Evolutionary conservation across 2,888 invertebrate genomes (phyloP).

Genomic region (Idaea biselata): DNA sequence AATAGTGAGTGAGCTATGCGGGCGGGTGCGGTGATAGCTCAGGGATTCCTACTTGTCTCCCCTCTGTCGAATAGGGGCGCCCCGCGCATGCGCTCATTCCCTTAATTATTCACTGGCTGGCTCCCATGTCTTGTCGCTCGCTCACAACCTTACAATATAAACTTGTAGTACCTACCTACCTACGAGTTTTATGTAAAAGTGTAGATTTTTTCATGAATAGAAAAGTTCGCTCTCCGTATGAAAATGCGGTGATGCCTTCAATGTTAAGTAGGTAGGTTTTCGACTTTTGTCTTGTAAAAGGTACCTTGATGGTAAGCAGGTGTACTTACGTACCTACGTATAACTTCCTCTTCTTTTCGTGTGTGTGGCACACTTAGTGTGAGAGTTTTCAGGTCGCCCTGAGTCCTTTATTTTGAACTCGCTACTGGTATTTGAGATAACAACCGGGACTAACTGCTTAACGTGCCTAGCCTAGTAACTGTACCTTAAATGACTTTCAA

Average conservation of each 20-base stretch:
- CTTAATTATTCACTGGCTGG: constrained; percentile 71
- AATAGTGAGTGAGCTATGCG: constrained; percentile 28
- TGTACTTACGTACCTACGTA: neutral
- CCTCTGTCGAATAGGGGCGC: constrained; percentile 30
- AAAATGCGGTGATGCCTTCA: constrained; percentile 1
- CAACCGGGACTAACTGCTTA: too few relatives aligned
- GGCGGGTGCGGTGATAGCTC: constrained; percentile 32
- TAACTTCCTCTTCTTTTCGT: too few relatives aligned
- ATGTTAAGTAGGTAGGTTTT: constrained; percentile 5
- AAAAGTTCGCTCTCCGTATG: neutral
- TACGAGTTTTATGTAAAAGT: constrained; percentile 16
- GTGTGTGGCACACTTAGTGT: too few relatives aligned
- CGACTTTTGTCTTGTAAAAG: neutral
- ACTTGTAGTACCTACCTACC: constrained; percentile 24
- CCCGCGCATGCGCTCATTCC: constrained; percentile 64
- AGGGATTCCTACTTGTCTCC: constrained; percentile 31
- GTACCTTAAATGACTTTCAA: too few relatives aligned
- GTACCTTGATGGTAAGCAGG: neutral
- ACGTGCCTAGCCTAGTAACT: too few relatives aligned
- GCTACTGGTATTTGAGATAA: too few relatives aligned
- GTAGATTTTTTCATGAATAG: constrained; percentile 10
- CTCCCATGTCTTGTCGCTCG: constrained; percentile 53
- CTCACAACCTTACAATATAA: constrained; percentile 29
- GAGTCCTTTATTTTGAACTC: too few relatives aligned
- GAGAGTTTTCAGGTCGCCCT: too few relatives aligned